Evolutionary conservation across 2,888 invertebrate genomes (phyloP), one percentile per base, ranked within the genome.

Genomic region (Drosophila trichaetosa): DNA sequence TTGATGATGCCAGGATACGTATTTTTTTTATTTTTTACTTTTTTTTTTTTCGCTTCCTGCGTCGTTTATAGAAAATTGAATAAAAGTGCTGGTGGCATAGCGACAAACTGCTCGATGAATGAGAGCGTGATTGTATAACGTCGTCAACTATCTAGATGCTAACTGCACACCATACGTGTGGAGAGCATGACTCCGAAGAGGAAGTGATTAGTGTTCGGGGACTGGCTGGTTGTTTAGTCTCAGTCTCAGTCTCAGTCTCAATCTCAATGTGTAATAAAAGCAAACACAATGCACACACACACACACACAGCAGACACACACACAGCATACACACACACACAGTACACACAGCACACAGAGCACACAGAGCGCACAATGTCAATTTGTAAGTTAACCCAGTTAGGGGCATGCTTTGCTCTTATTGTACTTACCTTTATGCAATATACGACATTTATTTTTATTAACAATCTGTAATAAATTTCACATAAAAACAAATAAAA

Each of bases 21-120:
- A 65, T 73, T 78, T 82, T 61, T 67, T 58, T 46, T 24, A 16
- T 24, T 13, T 21, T 57, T 53, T 51, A 27, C 52, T 52, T 58
- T 34, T 40, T 31, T 71, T 76, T 69, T 51, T 48, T 77, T 51
- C 56, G 68, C 70, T 69, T 69, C 66, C 73, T 77, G 79, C 69
- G 71, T 79, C 89, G 76, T 80, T 85, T 89, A 80, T 78, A 72
- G 85, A 89, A 86, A 87, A 87, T 89, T 86, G 88, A 86, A 86
- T 89, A 82, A 86, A 84, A 87, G 78, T 87, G 77, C 89, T 82
- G 82, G 69, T 81, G 82, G 82, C 89, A 87, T 87, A 84, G 89
- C 88, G 85, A 86, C 85, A 86, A 86, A 89, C 89, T 70, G 77
- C 53, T 62, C 78, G 80, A 75, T 89, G 85, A 85, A 85, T 85